Percentiles rank a stretch among this genome's conserved stretches.
phyloP scores from a whole-genome alignment of 64 coral and sea anemone species.

The Actinia tenebrosa region DNA sequence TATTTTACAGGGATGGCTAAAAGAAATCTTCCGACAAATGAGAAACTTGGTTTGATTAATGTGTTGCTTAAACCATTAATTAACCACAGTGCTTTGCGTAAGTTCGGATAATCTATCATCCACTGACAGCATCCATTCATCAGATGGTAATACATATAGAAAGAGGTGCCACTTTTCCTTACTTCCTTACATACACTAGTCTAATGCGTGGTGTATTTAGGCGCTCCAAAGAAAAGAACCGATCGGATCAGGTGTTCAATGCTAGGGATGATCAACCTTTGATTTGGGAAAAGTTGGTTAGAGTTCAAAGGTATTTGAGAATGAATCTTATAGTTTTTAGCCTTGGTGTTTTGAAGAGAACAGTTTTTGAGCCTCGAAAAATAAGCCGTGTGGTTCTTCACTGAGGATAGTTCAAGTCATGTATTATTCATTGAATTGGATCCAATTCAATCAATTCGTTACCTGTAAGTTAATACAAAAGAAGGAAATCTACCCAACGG shows the following conservation, averaged over 20 bases:
- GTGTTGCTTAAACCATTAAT: conserved; percentile 14
- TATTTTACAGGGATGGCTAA: not conserved
- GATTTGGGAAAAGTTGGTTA: not conserved
- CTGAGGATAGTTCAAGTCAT: not conserved
- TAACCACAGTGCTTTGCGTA: conserved; percentile 13
- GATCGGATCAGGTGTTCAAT: not conserved
- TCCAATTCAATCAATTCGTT: not conserved
- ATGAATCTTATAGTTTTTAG: not conserved
- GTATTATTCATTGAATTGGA: not conserved
- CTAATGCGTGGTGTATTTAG: not conserved
- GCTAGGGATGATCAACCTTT: not conserved
- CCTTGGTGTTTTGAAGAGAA: not conserved
- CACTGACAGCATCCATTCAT: not conserved
- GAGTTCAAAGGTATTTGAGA: not conserved
- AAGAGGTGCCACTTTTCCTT: not conserved
- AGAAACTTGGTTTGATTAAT: not conserved
- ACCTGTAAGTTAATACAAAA: not conserved
- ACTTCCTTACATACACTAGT: not conserved
- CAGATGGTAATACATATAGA: conserved; percentile 2
- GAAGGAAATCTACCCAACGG: not conserved
- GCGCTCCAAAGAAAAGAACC: not conserved
- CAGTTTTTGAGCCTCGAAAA: not conserved
- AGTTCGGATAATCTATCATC: conserved; percentile 3
- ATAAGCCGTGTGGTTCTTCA: not conserved
- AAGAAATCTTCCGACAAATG: not conserved